Evolutionary conservation across 2,888 invertebrate genomes (phyloP).

Genomic region (Xylota sylvarum): DNA sequence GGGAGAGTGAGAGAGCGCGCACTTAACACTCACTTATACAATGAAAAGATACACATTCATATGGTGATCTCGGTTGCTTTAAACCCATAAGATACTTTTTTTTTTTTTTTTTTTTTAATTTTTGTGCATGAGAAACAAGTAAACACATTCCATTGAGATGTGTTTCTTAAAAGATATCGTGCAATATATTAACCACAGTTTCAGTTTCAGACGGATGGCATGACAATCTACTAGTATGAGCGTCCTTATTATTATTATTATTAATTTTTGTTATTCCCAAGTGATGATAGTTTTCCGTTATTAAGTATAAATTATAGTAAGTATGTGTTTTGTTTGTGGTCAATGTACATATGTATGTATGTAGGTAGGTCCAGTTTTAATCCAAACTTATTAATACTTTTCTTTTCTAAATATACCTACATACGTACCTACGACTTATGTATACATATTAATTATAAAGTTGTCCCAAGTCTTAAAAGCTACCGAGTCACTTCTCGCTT

Average conservation of each 20-base stretch:
- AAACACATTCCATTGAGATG: slow-evolving; percentile 77
- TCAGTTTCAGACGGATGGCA: too few species aligned
- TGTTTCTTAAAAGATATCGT: slow-evolving; percentile 72
- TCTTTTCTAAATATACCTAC: too few species aligned
- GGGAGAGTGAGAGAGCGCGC: slow-evolving; percentile 59
- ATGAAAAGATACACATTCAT: slow-evolving; percentile 6
- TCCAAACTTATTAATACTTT: too few species aligned
- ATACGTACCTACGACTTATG: too few species aligned
- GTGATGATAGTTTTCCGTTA: too few species aligned
- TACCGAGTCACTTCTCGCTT: slow-evolving; percentile 17
- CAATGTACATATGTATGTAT: too few species aligned
- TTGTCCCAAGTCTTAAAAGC: slow-evolving; percentile 18
- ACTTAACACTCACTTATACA: slow-evolving; percentile 65
- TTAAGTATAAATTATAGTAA: too few species aligned
- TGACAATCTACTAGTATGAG: too few species aligned
- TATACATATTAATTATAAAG: neutral
- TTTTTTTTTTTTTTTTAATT: slow-evolving; percentile 45
- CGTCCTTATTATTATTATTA: too few species aligned
- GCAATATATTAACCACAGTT: neutral
- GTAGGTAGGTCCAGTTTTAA: too few species aligned
- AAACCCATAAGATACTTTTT: slow-evolving; percentile 73
- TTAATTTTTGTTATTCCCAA: too few species aligned
- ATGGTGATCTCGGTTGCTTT: slow-evolving; percentile 68
- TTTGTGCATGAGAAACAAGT: slow-evolving; percentile 76
- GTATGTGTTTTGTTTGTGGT: too few species aligned